Evolutionary conservation across 2,797 vertebrate genomes (phyloP).

Genomic region (Aselliscus stoliczkanus): DNA sequence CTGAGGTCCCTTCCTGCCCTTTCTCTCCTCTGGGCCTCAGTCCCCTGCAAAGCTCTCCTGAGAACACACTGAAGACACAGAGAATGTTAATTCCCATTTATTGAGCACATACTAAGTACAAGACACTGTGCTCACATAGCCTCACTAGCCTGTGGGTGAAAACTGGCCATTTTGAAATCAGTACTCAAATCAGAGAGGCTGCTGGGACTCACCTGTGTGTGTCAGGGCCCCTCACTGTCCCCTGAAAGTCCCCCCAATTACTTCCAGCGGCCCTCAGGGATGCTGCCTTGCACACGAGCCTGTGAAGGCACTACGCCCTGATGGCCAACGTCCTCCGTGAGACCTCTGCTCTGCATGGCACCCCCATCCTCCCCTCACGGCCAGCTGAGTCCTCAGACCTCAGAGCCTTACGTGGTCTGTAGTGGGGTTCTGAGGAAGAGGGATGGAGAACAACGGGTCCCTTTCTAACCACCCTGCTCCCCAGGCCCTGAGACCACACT

Average conservation of each 20-base stretch:
- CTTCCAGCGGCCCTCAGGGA: too few species aligned
- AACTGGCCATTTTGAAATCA: not conserved
- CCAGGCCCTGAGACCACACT: not conserved
- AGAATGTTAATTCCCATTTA: not conserved
- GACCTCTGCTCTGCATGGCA: not conserved
- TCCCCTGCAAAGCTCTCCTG: not conserved
- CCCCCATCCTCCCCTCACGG: fast-evolving
- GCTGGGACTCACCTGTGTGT: not conserved
- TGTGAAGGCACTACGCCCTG: fast-evolving
- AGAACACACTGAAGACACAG: not conserved
- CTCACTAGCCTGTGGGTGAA: not conserved
- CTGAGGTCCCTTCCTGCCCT: not conserved
- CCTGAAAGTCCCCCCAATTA: not conserved
- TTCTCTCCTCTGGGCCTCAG: not conserved
- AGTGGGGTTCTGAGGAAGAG: not conserved
- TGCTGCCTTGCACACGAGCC: not conserved
- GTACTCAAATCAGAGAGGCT: not conserved
- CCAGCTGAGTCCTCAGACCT: not conserved
- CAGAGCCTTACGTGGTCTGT: not conserved
- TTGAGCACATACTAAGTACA: not conserved
- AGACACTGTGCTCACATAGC: not conserved
- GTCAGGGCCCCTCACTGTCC: not conserved
- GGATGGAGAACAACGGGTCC: not conserved
- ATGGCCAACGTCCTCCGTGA: not conserved
- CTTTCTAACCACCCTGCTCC: not conserved